phyloP scores from a whole-genome alignment of 2,797 vertebrate genomes.

The Phalloptychus januarius region DNA sequence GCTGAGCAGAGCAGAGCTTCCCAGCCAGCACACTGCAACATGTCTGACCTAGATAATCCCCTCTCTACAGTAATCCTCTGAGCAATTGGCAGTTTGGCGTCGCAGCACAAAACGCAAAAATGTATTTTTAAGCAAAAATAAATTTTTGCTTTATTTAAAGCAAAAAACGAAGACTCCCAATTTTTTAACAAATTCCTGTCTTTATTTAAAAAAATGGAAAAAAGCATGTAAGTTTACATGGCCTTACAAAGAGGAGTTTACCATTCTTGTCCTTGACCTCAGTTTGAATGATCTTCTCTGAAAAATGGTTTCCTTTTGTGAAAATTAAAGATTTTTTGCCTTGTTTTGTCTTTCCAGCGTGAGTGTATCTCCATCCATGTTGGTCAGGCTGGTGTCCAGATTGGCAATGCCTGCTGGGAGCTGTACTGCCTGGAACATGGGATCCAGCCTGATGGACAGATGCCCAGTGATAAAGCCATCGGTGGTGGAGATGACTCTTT shows the following conservation, averaged over 20 bases:
- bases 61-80: slow-evolving; percentile 47
- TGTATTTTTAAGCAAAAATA: no score
- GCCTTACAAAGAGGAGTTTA: not conserved
- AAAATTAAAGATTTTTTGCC: not conserved
- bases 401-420: slow-evolving; percentile 68
- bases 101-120: slow-evolving; percentile 41
- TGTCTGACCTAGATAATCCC: slow-evolving; percentile 67
- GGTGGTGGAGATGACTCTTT: slow-evolving; percentile 66
- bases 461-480: slow-evolving; percentile 69
- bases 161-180: not conserved
- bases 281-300: not conserved
- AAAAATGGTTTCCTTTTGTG: not conserved
- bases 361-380: slow-evolving; percentile 69
- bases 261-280: not conserved
- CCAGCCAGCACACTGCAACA: slow-evolving; percentile 35
- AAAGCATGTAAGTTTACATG: no score
- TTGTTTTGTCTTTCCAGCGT: slow-evolving; percentile 36
- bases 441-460: slow-evolving; percentile 67
- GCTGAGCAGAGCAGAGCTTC: not conserved
- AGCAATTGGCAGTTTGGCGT: slow-evolving; percentile 39
- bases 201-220: no score
- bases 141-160: slow-evolving; percentile 5
- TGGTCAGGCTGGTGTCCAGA: slow-evolving; percentile 68
- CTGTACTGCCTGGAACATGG: slow-evolving; percentile 67
- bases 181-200: not conserved